Percentiles rank a stretch among this genome's conserved stretches.
Conservation (phyloP, 2,888 invertebrate genomes). For the Lasioglossum oenotherae region DNA sequence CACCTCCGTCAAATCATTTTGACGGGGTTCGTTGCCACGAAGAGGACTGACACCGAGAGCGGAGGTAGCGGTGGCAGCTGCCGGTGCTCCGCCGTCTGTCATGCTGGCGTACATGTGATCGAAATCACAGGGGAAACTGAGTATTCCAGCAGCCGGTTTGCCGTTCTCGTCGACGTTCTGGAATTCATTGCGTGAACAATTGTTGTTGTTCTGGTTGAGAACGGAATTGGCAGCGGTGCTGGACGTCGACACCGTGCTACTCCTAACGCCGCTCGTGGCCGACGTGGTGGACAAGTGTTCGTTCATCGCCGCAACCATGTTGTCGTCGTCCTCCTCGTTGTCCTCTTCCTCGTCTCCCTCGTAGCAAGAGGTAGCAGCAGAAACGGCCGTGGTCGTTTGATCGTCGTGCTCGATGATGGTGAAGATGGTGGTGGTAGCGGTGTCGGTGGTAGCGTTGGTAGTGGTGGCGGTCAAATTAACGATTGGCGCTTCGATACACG, state of each 20-base stretch:
- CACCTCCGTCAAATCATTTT: conserved; percentile 86
- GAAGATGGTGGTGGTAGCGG: conserved; percentile 28
- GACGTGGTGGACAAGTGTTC: conserved; percentile 81
- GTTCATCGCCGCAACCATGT: conserved; percentile 85
- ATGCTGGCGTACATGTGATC: conserved; percentile 91
- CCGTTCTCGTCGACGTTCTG: conserved; percentile 57
- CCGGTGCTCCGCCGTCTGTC: conserved; percentile 81
- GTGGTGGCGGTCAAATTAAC: conserved; percentile 37
- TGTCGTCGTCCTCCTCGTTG: conserved; percentile 71
- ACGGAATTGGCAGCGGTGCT: conserved; percentile 52
- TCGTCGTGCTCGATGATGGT: conserved; percentile 53
- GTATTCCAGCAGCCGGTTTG: conserved; percentile 83
- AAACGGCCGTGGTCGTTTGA: conserved; percentile 41
- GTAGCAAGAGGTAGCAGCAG: conserved; percentile 37
- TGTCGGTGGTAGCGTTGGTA: conserved; percentile 18
- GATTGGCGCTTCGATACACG: conserved; percentile 49
- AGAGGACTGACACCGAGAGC: conserved; percentile 81
- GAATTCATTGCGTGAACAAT: conserved; percentile 58
- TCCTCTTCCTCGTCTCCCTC: conserved; percentile 55
- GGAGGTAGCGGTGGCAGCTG: conserved; percentile 76
- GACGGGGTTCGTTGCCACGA: conserved; percentile 81
- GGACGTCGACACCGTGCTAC: conserved; percentile 70
- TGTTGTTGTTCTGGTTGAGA: conserved; percentile 57
- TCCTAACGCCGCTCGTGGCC: conserved; percentile 73
- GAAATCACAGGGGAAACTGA: conserved; percentile 87